These are phyloP conservation scores for Penaeus indicus DNA, from an alignment of 1,140 invertebrate genomes.

Conservation along the genomic window DNA sequence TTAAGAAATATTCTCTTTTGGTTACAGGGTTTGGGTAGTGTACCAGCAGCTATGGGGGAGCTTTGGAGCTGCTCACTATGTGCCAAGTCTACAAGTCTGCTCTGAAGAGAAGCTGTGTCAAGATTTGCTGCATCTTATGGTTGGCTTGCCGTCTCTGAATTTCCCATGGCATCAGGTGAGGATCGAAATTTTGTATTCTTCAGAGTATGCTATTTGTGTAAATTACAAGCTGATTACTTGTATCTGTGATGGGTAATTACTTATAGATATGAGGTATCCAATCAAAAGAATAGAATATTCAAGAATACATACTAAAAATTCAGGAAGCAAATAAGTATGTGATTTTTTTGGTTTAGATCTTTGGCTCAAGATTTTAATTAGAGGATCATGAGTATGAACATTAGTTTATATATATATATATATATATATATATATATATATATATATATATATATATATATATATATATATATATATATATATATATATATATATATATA, in stretches of 20 bases:
- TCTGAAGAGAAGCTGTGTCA: conserved; percentile 36
- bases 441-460: no score
- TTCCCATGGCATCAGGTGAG: conserved; percentile 47
- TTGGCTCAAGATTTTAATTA: no score
- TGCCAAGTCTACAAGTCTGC: conserved; percentile 27
- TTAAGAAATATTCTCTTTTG: not conserved
- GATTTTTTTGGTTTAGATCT: no score
- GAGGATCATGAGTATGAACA: no score
- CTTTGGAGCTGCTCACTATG: not conserved
- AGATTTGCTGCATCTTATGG: conserved; percentile 45
- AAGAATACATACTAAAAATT: no score
- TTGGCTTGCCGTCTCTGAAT: conserved; percentile 44
- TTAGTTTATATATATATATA: no score
- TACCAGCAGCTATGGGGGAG: conserved; percentile 49
- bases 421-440: no score
- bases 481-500: no score
- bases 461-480: no score
- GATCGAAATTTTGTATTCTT: not conserved
- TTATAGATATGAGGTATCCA: no score
- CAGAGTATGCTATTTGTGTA: not conserved
- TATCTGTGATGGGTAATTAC: not conserved
- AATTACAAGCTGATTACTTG: not conserved
- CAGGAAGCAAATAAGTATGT: no score
- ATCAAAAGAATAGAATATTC: no score
- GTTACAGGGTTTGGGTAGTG: conserved; percentile 39